These are phyloP conservation scores for Lasioglossum malachurum DNA, from an alignment of 2,888 invertebrate genomes.

Conservation along the genomic window DNA sequence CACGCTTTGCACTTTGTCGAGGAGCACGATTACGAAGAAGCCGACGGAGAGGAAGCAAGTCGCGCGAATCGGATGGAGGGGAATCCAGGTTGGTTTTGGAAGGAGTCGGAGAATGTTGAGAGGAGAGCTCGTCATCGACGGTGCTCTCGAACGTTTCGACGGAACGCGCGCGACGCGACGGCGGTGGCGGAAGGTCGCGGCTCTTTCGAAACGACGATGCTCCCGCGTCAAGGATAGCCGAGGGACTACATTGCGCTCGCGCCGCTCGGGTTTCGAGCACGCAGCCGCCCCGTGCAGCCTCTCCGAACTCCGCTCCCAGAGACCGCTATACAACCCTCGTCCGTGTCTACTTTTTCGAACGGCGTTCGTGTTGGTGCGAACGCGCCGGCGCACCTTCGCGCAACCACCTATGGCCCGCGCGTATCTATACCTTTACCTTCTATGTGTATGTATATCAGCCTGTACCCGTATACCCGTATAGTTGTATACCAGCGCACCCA, in stretches of 20 bases:
- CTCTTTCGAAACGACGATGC: slow-evolving; percentile 77
- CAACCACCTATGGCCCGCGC: slow-evolving; percentile 32
- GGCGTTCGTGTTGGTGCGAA: not conserved
- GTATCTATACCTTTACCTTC: slow-evolving; percentile 1
- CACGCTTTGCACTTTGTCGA: not conserved
- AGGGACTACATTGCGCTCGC: slow-evolving; percentile 84
- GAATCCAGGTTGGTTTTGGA: not conserved
- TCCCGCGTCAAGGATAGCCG: slow-evolving; percentile 82
- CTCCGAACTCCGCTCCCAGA: slow-evolving; percentile 46
- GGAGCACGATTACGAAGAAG: not conserved
- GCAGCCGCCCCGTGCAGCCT: slow-evolving; percentile 78
- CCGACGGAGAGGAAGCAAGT: not conserved
- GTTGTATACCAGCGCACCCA: not conserved
- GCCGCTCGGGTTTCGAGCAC: slow-evolving; percentile 78
- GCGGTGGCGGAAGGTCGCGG: slow-evolving; percentile 61
- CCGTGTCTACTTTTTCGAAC: slow-evolving; percentile 16
- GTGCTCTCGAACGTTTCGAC: slow-evolving; percentile 34
- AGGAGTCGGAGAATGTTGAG: not conserved
- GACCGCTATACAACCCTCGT: slow-evolving; percentile 31
- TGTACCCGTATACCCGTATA: no score
- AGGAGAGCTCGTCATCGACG: slow-evolving; percentile 10
- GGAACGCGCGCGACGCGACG: slow-evolving; percentile 45
- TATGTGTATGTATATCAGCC: not conserved
- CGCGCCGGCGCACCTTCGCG: slow-evolving; percentile 31
- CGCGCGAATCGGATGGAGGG: not conserved